Conservation (phyloP, 1,140 invertebrate genomes). For the Cyclargus thomasi region DNA sequence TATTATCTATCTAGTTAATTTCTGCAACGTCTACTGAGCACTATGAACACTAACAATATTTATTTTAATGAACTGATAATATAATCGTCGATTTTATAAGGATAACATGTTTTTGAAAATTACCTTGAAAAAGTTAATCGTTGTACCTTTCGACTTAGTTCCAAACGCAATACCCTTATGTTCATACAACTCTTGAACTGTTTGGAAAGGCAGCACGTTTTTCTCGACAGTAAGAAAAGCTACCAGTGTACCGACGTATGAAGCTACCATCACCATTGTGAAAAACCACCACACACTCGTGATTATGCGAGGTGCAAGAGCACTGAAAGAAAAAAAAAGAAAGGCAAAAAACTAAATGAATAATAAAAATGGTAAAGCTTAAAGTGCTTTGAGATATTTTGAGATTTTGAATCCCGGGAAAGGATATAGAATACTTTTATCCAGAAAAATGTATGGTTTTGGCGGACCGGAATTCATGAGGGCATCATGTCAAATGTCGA, state of each 20-base stretch:
- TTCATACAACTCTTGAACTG: conserved; percentile 87
- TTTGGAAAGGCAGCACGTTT: conserved; percentile 86
- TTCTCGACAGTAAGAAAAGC: conserved; percentile 95
- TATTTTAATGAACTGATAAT: no score
- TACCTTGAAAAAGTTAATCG: conserved; percentile 89
- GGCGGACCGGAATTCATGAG: no score
- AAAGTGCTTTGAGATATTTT: no score
- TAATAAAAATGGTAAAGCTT: background rate
- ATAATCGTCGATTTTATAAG: no score
- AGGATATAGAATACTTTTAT: no score
- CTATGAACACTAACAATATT: no score
- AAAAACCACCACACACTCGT: conserved; percentile 96
- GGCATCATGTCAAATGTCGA: no score
- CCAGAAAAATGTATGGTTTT: no score
- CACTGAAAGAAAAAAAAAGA: conserved; percentile 71
- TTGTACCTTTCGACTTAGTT: conserved; percentile 82
- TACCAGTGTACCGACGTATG: conserved; percentile 87
- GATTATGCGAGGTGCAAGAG: conserved; percentile 85
- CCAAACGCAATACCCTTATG: conserved; percentile 87
- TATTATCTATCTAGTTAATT: background rate
- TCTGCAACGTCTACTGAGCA: no score
- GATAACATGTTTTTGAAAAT: conserved; percentile 26
- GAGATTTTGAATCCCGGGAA: no score
- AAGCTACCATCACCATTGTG: conserved; percentile 95
- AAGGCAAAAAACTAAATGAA: background rate